phyloP scores from a whole-genome alignment of 2,888 invertebrate genomes.

The Peribatodes rhomboidaria region DNA sequence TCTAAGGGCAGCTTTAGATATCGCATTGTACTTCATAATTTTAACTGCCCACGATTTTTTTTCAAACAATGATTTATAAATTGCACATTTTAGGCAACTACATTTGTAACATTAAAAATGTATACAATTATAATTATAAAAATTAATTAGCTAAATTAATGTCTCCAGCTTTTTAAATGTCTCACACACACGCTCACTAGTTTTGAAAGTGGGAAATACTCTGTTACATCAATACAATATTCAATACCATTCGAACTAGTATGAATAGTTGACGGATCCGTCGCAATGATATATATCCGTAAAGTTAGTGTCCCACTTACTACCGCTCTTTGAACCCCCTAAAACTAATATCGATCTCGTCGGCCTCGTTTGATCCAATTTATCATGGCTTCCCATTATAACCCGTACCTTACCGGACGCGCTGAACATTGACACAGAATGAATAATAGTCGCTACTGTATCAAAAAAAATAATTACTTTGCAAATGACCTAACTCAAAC shows the following conservation, averaged over 20 bases:
- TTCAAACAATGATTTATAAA: neutral
- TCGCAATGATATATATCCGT: neutral
- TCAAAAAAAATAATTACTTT: constrained; percentile 13
- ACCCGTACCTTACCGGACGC: constrained; percentile 13
- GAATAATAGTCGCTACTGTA: neutral
- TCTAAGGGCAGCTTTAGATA: constrained; percentile 33
- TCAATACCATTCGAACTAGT: neutral
- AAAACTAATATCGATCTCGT: constrained; percentile 28
- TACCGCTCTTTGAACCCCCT: neutral
- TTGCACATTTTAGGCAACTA: neutral
- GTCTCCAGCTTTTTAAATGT: too few species aligned
- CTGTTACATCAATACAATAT: neutral
- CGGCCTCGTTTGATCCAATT: constrained; percentile 29
- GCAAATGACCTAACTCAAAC: too few species aligned
- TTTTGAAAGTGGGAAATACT: too few species aligned
- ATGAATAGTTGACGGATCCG: neutral
- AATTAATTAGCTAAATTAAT: too few species aligned
- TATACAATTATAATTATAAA: too few species aligned
- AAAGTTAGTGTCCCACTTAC: constrained; percentile 1
- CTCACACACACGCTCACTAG: too few species aligned
- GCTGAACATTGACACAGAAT: neutral
- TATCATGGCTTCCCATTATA: constrained; percentile 23
- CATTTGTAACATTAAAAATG: too few species aligned
- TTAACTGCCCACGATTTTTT: neutral
- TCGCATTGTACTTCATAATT: constrained; percentile 24